Evolutionary conservation across 2,797 vertebrate species (phyloP).

Genomic region (Xiphophorus birchmanni): DNA sequence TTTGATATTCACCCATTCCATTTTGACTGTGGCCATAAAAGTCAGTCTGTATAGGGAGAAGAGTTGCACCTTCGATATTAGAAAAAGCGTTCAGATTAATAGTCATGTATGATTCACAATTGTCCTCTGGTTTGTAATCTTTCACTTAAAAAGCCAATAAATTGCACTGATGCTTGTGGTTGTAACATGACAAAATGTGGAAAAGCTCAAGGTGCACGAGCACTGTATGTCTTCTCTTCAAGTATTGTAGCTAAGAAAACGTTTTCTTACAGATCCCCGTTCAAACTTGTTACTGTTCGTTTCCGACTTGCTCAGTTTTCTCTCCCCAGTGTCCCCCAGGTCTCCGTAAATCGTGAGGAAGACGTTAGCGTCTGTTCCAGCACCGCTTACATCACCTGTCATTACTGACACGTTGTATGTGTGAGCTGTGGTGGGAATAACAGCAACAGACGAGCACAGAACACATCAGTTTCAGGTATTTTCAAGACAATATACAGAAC

Average conservation of each 20-base stretch:
- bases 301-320: conserved; percentile 94
- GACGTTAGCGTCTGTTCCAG: conserved; percentile 93
- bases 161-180: background rate
- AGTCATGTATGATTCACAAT: background rate
- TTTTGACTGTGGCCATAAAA: background rate
- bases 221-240: background rate
- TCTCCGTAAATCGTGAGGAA: conserved; percentile 95
- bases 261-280: conserved; percentile 87
- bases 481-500: conserved; percentile 23
- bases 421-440: conserved; percentile 80
- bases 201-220: background rate
- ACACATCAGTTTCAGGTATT: conserved; percentile 8
- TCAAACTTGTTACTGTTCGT: conserved; percentile 97
- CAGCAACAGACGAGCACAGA: conserved; percentile 29
- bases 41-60: background rate
- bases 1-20: background rate
- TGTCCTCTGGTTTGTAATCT: background rate
- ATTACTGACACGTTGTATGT: conserved; percentile 90
- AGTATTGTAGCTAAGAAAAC: background rate
- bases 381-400: conserved; percentile 90
- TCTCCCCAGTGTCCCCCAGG: conserved; percentile 93
- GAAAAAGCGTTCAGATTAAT: background rate
- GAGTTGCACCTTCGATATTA: background rate
- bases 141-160: background rate
- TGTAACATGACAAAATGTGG: background rate